Conservation (phyloP, 2,888 invertebrate species). For the Maniola hyperantus region DNA sequence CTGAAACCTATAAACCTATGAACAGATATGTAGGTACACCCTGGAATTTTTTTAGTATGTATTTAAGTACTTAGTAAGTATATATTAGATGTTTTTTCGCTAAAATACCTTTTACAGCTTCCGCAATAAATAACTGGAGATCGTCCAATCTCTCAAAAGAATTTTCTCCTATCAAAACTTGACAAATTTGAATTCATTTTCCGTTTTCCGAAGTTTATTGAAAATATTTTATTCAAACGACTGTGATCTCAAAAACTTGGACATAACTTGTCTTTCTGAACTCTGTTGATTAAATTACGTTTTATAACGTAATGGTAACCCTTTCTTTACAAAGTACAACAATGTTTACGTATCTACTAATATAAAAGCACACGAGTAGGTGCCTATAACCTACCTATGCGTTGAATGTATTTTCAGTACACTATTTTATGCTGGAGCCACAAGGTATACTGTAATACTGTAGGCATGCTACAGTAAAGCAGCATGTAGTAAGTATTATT, state of each 20-base stretch:
- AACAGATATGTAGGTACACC: too few species aligned
- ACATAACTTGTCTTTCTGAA: slow-evolving; percentile 68
- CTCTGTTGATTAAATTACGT: slow-evolving; percentile 66
- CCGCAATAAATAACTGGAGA: slow-evolving; percentile 26
- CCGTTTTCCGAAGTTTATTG: slow-evolving; percentile 67
- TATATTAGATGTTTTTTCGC: neutral
- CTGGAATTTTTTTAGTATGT: too few species aligned
- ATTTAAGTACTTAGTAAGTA: neutral
- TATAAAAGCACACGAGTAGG: too few species aligned
- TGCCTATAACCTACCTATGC: too few species aligned
- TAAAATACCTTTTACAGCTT: neutral
- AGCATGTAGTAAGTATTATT: too few species aligned
- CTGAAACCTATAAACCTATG: too few species aligned
- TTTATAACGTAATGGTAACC: slow-evolving; percentile 56
- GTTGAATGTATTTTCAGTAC: too few species aligned
- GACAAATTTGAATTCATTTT: slow-evolving; percentile 69
- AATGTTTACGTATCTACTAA: too few species aligned
- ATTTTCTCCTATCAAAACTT: slow-evolving; percentile 71
- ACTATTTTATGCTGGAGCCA: too few species aligned
- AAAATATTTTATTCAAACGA: slow-evolving; percentile 72
- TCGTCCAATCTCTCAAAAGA: slow-evolving; percentile 48
- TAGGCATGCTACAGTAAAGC: too few species aligned
- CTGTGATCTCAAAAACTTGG: slow-evolving; percentile 62
- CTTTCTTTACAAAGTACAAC: slow-evolving; percentile 16
- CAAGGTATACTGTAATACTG: too few species aligned